Evolutionary conservation across 2,797 vertebrate species (phyloP).

Genomic region (Pseudomugil gertrudae): DNA sequence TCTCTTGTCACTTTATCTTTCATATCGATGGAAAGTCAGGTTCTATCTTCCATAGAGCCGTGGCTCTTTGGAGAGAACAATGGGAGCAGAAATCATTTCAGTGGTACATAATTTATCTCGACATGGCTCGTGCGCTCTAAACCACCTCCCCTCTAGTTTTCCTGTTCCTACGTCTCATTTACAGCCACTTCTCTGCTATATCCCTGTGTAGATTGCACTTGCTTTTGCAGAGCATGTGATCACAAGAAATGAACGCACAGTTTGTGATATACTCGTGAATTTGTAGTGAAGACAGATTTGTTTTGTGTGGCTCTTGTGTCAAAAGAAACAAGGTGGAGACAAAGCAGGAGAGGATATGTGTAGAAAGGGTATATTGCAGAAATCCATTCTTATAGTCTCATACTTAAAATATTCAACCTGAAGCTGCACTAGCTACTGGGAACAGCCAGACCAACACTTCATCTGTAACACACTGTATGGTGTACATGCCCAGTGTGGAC

Average conservation of each 20-base stretch:
- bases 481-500: conserved; percentile 32
- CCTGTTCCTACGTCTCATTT: conserved; percentile 17
- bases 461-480: conserved; percentile 32
- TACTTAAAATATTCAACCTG: conserved; percentile 67
- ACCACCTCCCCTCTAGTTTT: conserved; percentile 39
- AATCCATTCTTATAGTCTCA: conserved; percentile 53
- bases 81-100: conserved; percentile 57
- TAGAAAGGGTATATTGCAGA: neutral
- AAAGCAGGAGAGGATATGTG: neutral
- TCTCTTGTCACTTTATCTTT: conserved; percentile 9
- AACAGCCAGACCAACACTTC: conserved; percentile 19
- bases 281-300: neutral
- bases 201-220: neutral
- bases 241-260: neutral
- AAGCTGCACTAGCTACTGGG: conserved; percentile 57
- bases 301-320: conserved; percentile 8
- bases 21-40: conserved; percentile 23
- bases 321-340: neutral
- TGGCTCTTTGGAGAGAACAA: conserved; percentile 56
- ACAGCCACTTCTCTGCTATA: conserved; percentile 1
- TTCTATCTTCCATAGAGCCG: conserved; percentile 28
- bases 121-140: conserved; percentile 34
- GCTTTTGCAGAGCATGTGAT: conserved; percentile 1
- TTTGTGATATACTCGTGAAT: neutral
- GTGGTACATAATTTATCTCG: conserved; percentile 59